These are phyloP conservation scores for Meloidogyne hapla DNA, from an alignment of 1,140 invertebrate genomes.

Conservation along the genomic window DNA sequence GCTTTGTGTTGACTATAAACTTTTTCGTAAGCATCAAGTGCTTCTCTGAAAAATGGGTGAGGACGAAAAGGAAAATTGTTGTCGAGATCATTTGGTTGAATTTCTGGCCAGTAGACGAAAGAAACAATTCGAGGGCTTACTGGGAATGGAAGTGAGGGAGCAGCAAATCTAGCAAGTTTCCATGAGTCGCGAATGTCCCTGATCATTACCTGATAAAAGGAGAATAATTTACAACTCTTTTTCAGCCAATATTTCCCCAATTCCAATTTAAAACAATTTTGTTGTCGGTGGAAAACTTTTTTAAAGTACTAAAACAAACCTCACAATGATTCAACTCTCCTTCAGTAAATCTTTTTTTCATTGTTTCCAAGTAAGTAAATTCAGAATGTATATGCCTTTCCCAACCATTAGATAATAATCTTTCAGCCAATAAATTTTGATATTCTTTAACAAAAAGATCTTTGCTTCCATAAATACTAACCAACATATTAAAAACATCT, in stretches of 20 bases:
- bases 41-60: slow-evolving; percentile 72
- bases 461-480: slow-evolving; percentile 96
- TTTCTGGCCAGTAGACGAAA: slow-evolving; percentile 96
- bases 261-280: too few species aligned
- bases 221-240: too few species aligned
- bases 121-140: slow-evolving; percentile 83
- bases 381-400: slow-evolving; percentile 76
- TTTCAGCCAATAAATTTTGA: slow-evolving; percentile 84
- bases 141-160: slow-evolving; percentile 62
- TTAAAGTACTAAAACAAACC: slow-evolving; percentile 68
- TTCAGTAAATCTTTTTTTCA: slow-evolving; percentile 92
- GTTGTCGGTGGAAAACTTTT: too few species aligned
- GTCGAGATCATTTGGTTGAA: slow-evolving; percentile 64
- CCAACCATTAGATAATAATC: slow-evolving; percentile 80
- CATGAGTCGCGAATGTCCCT: slow-evolving; percentile 84
- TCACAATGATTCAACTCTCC: slow-evolving; percentile 92
- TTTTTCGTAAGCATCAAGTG: slow-evolving; percentile 83
- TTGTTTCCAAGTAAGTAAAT: slow-evolving; percentile 86
- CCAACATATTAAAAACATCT: slow-evolving; percentile 96
- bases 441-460: slow-evolving; percentile 98
- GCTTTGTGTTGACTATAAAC: slow-evolving; percentile 89
- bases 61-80: slow-evolving; percentile 75
- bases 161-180: slow-evolving; percentile 73
- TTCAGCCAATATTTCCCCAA: too few species aligned
- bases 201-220: slow-evolving; percentile 74